phyloP scores from a whole-genome alignment of 2,797 vertebrate species.

The Etheostoma perlongum region DNA sequence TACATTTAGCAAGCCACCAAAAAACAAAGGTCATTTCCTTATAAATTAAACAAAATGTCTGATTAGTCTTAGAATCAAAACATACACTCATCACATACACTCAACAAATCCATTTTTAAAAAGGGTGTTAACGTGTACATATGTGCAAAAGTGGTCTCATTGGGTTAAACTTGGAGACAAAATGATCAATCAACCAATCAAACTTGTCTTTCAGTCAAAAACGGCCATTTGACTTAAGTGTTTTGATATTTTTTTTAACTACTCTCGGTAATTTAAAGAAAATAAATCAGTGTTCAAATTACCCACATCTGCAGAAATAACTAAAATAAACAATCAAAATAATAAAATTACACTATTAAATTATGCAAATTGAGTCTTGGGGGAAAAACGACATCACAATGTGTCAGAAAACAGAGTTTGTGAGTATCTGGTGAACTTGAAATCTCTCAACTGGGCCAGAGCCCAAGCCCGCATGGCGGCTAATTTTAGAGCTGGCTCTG shows the following conservation, averaged over 20 bases:
- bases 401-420: constrained; percentile 35
- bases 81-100: constrained; percentile 61
- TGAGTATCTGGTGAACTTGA: constrained; percentile 14
- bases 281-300: constrained; percentile 10
- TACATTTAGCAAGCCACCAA: constrained; percentile 53
- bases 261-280: constrained; percentile 15
- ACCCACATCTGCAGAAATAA: constrained; percentile 15
- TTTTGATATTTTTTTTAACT: constrained; percentile 20
- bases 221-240: not conserved
- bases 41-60: constrained; percentile 79
- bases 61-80: constrained; percentile 61
- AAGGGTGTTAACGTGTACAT: constrained; percentile 63
- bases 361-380: not conserved
- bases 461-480: constrained; percentile 35
- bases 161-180: constrained; percentile 38
- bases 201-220: constrained; percentile 37
- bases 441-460: constrained; percentile 25
- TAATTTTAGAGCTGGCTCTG: constrained; percentile 36
- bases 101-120: constrained; percentile 51
- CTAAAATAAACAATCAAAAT: not conserved
- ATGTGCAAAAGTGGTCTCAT: constrained; percentile 72
- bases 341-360: not conserved
- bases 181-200: constrained; percentile 38
- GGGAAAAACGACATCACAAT: constrained; percentile 11
- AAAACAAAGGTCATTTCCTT: constrained; percentile 28